Evolutionary conservation across 1,140 invertebrate species (phyloP).

Genomic region (Calosoma granatense): DNA sequence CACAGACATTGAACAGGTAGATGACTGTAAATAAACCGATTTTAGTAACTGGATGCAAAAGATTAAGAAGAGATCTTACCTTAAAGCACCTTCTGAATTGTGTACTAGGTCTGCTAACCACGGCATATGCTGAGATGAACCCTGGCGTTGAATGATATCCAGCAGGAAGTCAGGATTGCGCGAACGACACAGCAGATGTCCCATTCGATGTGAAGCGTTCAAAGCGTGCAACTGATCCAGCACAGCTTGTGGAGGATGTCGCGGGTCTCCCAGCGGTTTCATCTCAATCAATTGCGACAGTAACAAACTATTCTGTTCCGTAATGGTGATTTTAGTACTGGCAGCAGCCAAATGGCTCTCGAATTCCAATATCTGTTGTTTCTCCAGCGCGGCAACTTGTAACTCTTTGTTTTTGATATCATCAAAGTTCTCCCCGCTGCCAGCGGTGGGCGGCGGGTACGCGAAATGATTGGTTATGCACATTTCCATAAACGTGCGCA

Average conservation of each 20-base stretch:
- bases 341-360: slow-evolving; percentile 86
- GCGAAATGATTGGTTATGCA: slow-evolving; percentile 77
- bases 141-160: slow-evolving; percentile 83
- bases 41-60: slow-evolving; percentile 8
- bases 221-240: slow-evolving; percentile 73
- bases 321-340: slow-evolving; percentile 78
- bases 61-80: slow-evolving; percentile 28
- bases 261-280: slow-evolving; percentile 70
- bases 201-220: slow-evolving; percentile 69
- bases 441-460: slow-evolving; percentile 64
- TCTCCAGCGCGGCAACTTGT: slow-evolving; percentile 62
- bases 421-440: slow-evolving; percentile 23
- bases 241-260: slow-evolving; percentile 65
- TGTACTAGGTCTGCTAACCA: slow-evolving; percentile 93
- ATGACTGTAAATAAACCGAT: slow-evolving; percentile 44
- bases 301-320: slow-evolving; percentile 79
- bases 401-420: slow-evolving; percentile 33
- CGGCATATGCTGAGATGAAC: slow-evolving; percentile 86
- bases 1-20: slow-evolving; percentile 92
- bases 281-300: slow-evolving; percentile 67
- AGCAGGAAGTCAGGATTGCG: slow-evolving; percentile 86
- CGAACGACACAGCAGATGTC: slow-evolving; percentile 82
- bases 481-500: slow-evolving; percentile 90
- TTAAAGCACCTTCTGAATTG: slow-evolving; percentile 77
- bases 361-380: slow-evolving; percentile 80